phyloP scores from a whole-genome alignment of 2,797 vertebrate species.

The Cryptoprocta ferox region DNA sequence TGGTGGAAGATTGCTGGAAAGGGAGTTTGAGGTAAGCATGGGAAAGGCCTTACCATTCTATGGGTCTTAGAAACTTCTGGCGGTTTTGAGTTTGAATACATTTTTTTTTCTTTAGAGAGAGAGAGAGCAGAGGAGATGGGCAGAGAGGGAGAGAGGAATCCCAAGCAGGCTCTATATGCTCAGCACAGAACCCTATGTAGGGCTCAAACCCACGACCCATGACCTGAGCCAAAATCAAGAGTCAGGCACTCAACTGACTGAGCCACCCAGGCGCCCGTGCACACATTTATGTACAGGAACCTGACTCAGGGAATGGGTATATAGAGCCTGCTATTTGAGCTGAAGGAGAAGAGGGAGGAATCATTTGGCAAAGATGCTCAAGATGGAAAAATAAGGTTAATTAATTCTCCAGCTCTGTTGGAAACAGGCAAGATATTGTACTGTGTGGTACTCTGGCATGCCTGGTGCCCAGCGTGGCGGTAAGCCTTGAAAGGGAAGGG shows the following conservation, averaged over 20 bases:
- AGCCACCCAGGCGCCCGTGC: too few relatives aligned
- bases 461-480: too few relatives aligned
- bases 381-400: background rate
- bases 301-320: background rate
- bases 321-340: too few relatives aligned
- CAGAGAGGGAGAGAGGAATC: too few relatives aligned
- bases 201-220: too few relatives aligned
- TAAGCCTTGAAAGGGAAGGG: background rate
- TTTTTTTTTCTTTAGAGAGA: background rate
- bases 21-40: background rate
- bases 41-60: background rate
- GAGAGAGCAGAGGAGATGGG: too few relatives aligned
- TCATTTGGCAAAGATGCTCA: background rate
- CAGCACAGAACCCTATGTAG: too few relatives aligned
- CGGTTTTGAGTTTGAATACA: background rate
- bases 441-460: background rate
- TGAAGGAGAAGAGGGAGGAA: background rate
- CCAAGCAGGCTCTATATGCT: too few relatives aligned
- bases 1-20: background rate
- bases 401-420: background rate
- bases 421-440: background rate
- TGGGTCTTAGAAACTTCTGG: background rate
- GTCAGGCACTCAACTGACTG: too few relatives aligned
- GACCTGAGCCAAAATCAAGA: too few relatives aligned
- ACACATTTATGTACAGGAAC: background rate